Evolutionary conservation across 2,888 invertebrate genomes (phyloP).

Genomic region (Orgyia antiqua): DNA sequence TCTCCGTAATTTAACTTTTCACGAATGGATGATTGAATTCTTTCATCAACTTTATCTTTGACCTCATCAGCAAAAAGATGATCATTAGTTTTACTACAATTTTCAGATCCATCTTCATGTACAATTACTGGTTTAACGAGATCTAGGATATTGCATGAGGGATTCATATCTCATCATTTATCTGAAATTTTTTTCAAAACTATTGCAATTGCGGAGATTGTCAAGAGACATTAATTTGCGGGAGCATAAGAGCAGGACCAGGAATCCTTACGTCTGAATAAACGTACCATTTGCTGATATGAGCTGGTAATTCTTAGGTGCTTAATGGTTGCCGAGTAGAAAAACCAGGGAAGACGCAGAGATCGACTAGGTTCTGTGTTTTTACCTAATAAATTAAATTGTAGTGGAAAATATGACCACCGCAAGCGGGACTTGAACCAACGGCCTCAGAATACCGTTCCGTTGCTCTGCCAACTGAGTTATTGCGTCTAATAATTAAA

Average conservation of each 20-base stretch:
- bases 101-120: constrained; percentile 54
- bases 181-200: constrained; percentile 75
- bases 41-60: constrained; percentile 41
- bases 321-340: too few relatives aligned
- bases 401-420: too few relatives aligned
- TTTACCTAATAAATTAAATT: too few relatives aligned
- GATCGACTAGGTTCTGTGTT: too few relatives aligned
- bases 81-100: constrained; percentile 61
- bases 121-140: constrained; percentile 46
- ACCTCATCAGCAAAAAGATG: constrained; percentile 55
- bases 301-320: too few relatives aligned
- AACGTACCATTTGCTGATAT: too few relatives aligned
- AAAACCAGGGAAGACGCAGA: too few relatives aligned
- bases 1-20: constrained; percentile 67
- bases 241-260: constrained; percentile 72
- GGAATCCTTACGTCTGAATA: too few relatives aligned
- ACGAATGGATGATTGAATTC: constrained; percentile 40
- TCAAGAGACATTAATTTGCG: constrained; percentile 66
- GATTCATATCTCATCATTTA: constrained; percentile 58
- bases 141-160: constrained; percentile 52
- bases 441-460: too few relatives aligned
- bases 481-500: too few relatives aligned
- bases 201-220: constrained; percentile 71
- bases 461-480: too few relatives aligned
- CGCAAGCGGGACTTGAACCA: too few relatives aligned